phyloP scores from a whole-genome alignment of 2,888 invertebrate genomes.

The Pollenia amentaria region DNA sequence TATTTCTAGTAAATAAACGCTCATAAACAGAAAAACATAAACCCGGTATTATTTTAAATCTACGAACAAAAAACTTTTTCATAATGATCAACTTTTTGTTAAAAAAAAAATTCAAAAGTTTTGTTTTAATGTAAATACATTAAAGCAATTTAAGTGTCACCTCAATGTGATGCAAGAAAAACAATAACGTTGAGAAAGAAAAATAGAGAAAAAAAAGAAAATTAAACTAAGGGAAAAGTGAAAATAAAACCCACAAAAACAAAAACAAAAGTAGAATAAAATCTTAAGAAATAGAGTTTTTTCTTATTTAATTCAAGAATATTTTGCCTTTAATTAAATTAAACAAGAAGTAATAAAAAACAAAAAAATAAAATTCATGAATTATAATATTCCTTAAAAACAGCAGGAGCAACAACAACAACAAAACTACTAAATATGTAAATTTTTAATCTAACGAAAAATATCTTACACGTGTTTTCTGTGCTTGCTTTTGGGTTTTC shows the following conservation, averaged over 20 bases:
- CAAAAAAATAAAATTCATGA: conserved; percentile 4
- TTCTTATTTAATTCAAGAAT: conserved; percentile 2
- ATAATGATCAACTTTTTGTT: conserved; percentile 22
- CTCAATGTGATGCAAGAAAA: conserved; percentile 42
- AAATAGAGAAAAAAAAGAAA: neutral
- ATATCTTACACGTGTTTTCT: conserved; percentile 4
- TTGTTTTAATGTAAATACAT: conserved; percentile 12
- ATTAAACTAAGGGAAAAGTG: no score
- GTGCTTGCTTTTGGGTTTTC: neutral
- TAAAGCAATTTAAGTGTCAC: conserved; percentile 48
- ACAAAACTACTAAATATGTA: conserved; percentile 3
- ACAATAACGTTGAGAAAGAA: neutral
- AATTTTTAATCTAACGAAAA: conserved; percentile 34
- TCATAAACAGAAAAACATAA: neutral
- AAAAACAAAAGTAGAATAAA: conserved; percentile 12
- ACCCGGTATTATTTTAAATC: neutral
- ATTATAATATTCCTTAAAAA: conserved; percentile 14
- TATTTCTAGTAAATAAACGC: neutral
- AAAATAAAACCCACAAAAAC: conserved; percentile 35
- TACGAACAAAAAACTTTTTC: neutral
- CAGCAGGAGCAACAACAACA: neutral
- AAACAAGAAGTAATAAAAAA: conserved; percentile 11
- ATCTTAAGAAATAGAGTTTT: neutral
- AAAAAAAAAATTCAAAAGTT: conserved; percentile 38
- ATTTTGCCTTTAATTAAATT: conserved; percentile 55